These are phyloP conservation scores for Coelopa frigida DNA, from an alignment of 1,140 invertebrate species.

Conservation along the genomic window DNA sequence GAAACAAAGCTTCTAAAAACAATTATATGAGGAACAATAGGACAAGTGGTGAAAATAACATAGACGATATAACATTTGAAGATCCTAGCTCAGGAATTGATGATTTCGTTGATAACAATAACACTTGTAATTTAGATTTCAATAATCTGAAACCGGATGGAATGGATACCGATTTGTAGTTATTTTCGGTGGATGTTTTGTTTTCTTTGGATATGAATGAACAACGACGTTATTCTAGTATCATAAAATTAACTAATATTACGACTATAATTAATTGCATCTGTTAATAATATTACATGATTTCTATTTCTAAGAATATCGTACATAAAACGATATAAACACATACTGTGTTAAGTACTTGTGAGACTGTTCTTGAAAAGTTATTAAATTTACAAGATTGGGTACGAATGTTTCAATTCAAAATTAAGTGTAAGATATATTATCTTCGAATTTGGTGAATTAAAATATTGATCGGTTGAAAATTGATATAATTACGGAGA, in stretches of 20 bases:
- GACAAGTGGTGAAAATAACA: slow-evolving; percentile 12
- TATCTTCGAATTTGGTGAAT: too few relatives aligned
- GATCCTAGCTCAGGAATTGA: slow-evolving; percentile 34
- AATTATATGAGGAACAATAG: slow-evolving; percentile 2
- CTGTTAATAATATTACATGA: slow-evolving; percentile 1
- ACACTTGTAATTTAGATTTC: slow-evolving; percentile 39
- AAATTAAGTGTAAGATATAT: too few relatives aligned
- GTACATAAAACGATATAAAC: too few relatives aligned
- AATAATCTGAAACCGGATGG: slow-evolving; percentile 37
- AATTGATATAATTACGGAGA: too few relatives aligned
- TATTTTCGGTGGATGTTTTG: not conserved
- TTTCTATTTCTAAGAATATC: slow-evolving; percentile 1
- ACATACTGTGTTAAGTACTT: too few relatives aligned
- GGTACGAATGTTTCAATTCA: too few relatives aligned
- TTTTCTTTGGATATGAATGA: slow-evolving; percentile 1
- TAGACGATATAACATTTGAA: slow-evolving; percentile 16
- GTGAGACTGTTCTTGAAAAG: too few relatives aligned
- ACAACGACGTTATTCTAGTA: slow-evolving; percentile 1
- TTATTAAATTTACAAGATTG: too few relatives aligned
- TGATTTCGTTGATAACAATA: slow-evolving; percentile 39
- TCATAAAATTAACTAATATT: too few relatives aligned
- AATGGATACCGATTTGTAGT: slow-evolving; percentile 41
- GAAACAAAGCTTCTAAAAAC: not conserved
- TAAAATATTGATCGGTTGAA: too few relatives aligned
- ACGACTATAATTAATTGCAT: not conserved